These are phyloP conservation scores for Diplosoma virens DNA, from an alignment of 23 tunicate genomes.

Conservation along the genomic window DNA sequence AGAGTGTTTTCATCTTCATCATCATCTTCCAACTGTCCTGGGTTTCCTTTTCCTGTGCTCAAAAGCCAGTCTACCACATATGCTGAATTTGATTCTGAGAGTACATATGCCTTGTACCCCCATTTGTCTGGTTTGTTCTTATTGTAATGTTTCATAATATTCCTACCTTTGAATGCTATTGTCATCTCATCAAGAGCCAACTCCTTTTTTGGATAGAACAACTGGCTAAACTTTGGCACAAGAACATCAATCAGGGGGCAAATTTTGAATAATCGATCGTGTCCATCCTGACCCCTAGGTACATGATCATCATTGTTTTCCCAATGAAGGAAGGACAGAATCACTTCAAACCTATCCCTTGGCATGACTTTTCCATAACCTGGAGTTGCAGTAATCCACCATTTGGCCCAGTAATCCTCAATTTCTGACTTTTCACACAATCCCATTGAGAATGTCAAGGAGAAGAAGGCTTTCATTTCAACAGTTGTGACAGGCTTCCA, in stretches of 20 bases:
- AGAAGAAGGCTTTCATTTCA: no score
- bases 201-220: not conserved
- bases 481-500: no score
- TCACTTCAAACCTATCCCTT: no score
- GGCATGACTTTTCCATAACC: no score
- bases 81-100: not conserved
- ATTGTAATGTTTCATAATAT: constrained; percentile 11
- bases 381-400: no score
- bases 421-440: no score
- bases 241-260: constrained; percentile 1
- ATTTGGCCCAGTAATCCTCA: no score
- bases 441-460: no score
- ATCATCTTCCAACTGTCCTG: no score
- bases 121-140: not conserved
- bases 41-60: constrained; percentile 15
- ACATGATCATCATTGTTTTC: no score
- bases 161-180: constrained; percentile 27
- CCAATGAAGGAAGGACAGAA: no score
- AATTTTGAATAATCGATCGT: constrained; percentile 26
- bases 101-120: not conserved
- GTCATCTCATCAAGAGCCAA: constrained; percentile 17
- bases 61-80: not conserved
- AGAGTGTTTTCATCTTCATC: not conserved
- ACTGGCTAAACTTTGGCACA: not conserved
- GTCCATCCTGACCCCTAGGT: no score